Percentiles rank a stretch among this genome's conserved stretches.
Evolutionary conservation across 1,140 invertebrate species (phyloP).

Genomic region (Brachionus calyciflorus): DNA sequence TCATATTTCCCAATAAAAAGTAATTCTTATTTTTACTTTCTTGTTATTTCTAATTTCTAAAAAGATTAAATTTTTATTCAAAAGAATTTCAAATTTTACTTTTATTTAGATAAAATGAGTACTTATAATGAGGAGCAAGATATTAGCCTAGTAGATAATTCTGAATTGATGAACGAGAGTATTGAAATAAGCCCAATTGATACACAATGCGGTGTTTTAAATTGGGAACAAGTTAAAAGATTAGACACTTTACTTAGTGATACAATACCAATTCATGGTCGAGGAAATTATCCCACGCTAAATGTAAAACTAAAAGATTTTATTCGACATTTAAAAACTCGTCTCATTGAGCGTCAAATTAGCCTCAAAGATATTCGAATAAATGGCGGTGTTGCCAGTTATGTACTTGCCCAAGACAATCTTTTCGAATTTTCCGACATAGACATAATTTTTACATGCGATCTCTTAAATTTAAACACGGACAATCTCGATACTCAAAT

Average conservation of each 20-base stretch:
- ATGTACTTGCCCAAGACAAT: conserved; percentile 31
- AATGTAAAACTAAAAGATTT: conserved; percentile 35
- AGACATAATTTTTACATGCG: conserved; percentile 40
- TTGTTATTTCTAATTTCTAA: background rate
- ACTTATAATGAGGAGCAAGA: background rate
- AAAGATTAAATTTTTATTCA: background rate
- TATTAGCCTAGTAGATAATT: background rate
- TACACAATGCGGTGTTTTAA: background rate
- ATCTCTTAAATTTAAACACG: conserved; percentile 6
- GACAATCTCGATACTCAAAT: background rate
- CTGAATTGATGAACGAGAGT: background rate
- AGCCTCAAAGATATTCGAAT: conserved; percentile 24
- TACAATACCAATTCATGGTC: conserved; percentile 28
- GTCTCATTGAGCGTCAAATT: background rate
- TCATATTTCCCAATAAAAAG: too few species aligned
- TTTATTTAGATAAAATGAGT: conserved; percentile 29
- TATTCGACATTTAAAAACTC: background rate
- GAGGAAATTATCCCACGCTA: conserved; percentile 39
- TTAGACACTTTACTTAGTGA: background rate
- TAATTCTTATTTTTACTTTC: too few species aligned
- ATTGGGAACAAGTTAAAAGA: conserved; percentile 44
- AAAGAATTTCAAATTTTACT: too few species aligned
- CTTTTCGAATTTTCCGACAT: conserved; percentile 32
- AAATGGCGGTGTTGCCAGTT: conserved; percentile 40
- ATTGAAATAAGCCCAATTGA: background rate